phyloP scores from a whole-genome alignment of 2,797 vertebrate genomes.

The Heliangelus exortis region DNA sequence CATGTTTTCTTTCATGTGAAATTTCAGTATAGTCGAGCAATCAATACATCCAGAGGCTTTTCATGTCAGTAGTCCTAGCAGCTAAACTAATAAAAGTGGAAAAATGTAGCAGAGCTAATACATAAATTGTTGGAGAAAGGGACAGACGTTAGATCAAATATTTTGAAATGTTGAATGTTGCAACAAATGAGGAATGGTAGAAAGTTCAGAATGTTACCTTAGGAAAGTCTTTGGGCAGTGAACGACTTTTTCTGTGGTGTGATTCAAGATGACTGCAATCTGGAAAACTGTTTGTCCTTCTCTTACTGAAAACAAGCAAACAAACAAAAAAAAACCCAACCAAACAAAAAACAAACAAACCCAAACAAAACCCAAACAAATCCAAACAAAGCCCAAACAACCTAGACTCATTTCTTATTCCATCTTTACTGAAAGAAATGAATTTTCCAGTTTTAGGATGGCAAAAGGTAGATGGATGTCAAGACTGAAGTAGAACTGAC shows the following conservation, averaged over 20 bases:
- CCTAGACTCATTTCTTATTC: not conserved
- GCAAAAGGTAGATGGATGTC: not conserved
- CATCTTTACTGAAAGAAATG: not conserved
- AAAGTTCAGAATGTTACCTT: not conserved
- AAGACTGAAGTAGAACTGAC: not conserved
- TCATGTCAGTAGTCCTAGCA: not conserved
- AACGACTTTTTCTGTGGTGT: not conserved
- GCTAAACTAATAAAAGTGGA: not conserved
- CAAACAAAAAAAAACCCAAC: not conserved
- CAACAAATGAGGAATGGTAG: not conserved
- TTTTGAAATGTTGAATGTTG: not conserved
- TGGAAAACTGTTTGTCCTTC: not conserved
- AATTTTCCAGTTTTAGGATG: not conserved
- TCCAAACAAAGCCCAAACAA: not conserved
- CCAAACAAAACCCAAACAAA: not conserved
- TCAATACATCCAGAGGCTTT: not conserved
- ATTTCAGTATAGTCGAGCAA: not conserved
- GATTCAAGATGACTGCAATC: not conserved
- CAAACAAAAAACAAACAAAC: not conserved
- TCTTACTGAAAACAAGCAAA: not conserved
- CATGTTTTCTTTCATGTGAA: constrained; percentile 12
- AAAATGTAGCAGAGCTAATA: not conserved
- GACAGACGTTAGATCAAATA: not conserved
- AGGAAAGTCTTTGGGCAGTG: not conserved
- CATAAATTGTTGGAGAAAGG: not conserved